These are phyloP conservation scores for Ceratotherium simum DNA, from an alignment of 2,113 vertebrate species.

Conservation along the genomic window DNA sequence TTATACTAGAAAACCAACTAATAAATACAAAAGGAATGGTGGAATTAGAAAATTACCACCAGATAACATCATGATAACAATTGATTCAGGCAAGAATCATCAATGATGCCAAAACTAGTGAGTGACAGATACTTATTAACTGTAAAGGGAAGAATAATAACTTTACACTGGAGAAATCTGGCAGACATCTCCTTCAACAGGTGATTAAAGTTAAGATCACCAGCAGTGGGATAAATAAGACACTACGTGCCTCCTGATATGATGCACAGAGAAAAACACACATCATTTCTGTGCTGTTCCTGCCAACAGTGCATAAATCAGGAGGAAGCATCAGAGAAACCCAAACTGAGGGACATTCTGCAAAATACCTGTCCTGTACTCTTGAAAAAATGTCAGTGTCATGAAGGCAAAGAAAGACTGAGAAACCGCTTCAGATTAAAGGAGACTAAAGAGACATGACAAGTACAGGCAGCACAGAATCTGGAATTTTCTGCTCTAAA, in stretches of 20 bases:
- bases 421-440: background rate
- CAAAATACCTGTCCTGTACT: background rate
- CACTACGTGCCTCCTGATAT: fast-evolving
- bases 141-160: background rate
- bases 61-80: background rate
- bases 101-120: background rate
- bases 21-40: background rate
- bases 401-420: slow-evolving; percentile 37
- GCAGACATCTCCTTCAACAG: background rate
- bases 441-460: background rate
- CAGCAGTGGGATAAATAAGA: background rate
- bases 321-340: background rate
- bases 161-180: background rate
- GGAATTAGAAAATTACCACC: background rate
- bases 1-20: slow-evolving; percentile 11
- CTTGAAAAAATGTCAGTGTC: background rate
- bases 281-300: background rate
- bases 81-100: background rate
- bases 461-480: background rate
- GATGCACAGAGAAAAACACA: background rate
- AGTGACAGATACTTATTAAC: background rate
- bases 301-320: background rate
- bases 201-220: background rate
- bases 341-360: background rate
- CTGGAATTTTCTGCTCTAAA: background rate